phyloP scores from a whole-genome alignment of 2,888 invertebrate genomes.

The Hipparchia sbordonii region DNA sequence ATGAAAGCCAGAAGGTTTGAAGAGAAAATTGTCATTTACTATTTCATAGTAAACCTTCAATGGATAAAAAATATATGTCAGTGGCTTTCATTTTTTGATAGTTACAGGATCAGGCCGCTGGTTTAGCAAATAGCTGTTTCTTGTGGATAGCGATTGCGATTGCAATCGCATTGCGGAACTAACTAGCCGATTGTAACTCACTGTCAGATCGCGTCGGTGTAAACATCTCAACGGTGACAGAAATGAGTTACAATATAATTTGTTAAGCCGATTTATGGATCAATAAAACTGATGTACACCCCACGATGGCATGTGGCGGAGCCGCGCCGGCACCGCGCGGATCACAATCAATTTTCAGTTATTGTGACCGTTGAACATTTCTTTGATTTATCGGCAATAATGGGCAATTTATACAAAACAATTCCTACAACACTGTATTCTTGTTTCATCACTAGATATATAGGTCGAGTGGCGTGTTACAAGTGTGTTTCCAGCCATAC shows the following conservation, averaged over 20 bases:
- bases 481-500: no score
- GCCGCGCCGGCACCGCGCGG: not conserved
- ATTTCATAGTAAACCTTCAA: no score
- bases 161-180: not conserved
- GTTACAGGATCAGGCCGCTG: no score
- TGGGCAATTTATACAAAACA: not conserved
- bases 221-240: slow-evolving; percentile 39
- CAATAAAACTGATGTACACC: slow-evolving; percentile 48
- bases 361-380: not conserved
- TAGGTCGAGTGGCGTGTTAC: no score
- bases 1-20: no score
- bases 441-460: no score
- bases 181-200: slow-evolving; percentile 24
- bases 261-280: slow-evolving; percentile 52
- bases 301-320: not conserved
- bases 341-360: slow-evolving; percentile 12
- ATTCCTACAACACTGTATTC: not conserved
- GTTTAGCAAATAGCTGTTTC: no score
- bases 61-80: no score
- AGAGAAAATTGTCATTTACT: no score
- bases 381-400: slow-evolving; percentile 1
- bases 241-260: slow-evolving; percentile 48
- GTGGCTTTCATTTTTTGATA: no score
- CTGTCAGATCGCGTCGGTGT: slow-evolving; percentile 25
- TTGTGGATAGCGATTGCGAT: not conserved